Percentiles rank a stretch among this genome's conserved stretches.
Conservation (phyloP, 2,888 invertebrate species). For the Campoplex nolae region DNA sequence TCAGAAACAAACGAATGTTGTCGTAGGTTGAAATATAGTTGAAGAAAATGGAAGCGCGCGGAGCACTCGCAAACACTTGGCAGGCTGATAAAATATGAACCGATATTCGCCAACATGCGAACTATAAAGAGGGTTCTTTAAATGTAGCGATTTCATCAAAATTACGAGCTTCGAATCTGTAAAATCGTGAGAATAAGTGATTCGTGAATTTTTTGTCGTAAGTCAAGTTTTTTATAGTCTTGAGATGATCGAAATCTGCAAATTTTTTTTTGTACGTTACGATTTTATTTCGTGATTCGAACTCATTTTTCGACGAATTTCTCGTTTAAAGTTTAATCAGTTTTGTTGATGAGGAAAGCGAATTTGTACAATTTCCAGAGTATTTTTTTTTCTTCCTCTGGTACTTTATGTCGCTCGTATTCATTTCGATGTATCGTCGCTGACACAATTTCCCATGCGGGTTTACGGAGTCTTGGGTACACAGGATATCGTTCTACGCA, state of each 20-base stretch:
- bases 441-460: slow-evolving; percentile 33
- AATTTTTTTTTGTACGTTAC: neutral
- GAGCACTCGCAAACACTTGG: too few species aligned
- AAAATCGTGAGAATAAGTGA: neutral
- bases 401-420: neutral
- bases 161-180: neutral
- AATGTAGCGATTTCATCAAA: neutral
- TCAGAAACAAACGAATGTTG: too few species aligned
- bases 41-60: too few species aligned
- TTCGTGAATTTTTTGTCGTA: neutral
- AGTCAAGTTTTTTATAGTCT: neutral
- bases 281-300: neutral
- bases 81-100: too few species aligned
- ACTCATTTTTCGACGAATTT: neutral
- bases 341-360: neutral
- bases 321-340: neutral
- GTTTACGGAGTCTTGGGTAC: neutral
- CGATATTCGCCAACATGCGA: neutral
- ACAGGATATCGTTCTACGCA: neutral
- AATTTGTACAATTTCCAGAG: neutral
- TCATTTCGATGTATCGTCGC: neutral
- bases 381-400: neutral
- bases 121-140: neutral
- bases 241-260: neutral
- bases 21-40: too few species aligned